Percentiles rank a stretch among this genome's conserved stretches.
Evolutionary conservation across 2,113 vertebrate species (phyloP).

Genomic region (Varanus komodoensis): DNA sequence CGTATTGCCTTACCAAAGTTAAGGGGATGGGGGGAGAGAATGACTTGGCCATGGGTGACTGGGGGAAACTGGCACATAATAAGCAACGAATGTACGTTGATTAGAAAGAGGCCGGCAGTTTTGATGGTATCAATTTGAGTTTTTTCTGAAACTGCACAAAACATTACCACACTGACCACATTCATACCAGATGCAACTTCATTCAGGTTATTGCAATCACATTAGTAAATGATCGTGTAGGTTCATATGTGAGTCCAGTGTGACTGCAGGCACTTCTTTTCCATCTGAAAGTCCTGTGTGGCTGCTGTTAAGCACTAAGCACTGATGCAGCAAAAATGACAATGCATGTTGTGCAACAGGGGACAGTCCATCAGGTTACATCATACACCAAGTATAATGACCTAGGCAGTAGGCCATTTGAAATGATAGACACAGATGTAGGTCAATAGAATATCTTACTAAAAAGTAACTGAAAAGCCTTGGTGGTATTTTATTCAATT

Average conservation of each 20-base stretch:
- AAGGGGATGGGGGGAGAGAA: not conserved
- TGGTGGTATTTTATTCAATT: not conserved
- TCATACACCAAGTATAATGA: not conserved
- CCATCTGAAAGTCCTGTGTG: not conserved
- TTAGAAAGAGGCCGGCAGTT: constrained; percentile 32
- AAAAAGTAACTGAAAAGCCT: not conserved
- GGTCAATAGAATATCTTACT: not conserved
- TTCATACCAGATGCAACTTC: not conserved
- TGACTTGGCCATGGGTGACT: not conserved
- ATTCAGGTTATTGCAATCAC: not conserved
- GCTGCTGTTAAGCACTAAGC: not conserved
- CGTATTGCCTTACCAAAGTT: constrained; percentile 18
- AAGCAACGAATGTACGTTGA: constrained; percentile 16
- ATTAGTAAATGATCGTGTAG: constrained; percentile 7
- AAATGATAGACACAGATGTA: not conserved
- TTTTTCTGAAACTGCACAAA: not conserved
- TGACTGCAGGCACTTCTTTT: not conserved
- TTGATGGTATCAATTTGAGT: constrained; percentile 31
- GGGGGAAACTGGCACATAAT: not conserved
- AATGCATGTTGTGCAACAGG: not conserved
- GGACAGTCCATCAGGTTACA: not conserved
- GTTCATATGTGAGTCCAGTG: not conserved
- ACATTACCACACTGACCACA: constrained; percentile 14
- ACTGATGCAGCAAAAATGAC: not conserved
- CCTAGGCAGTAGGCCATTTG: not conserved